phyloP scores from a whole-genome alignment of 2,888 invertebrate genomes.

The Gari tellinella region DNA sequence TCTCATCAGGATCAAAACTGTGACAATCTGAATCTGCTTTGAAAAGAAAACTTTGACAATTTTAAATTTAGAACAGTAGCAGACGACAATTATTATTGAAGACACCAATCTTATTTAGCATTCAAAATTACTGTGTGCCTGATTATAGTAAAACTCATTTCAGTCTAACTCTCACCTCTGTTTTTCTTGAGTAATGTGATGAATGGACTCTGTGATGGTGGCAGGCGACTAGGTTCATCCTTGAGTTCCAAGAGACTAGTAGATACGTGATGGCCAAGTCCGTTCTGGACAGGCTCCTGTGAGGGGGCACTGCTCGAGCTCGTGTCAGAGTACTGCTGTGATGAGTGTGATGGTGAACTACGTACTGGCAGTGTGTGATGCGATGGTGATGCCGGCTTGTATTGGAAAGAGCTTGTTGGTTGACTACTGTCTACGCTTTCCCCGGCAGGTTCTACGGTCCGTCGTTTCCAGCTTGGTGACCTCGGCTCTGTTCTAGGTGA shows the following conservation, averaged over 20 bases:
- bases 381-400: constrained; percentile 31
- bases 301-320: constrained; percentile 12
- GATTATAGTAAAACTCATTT: no score
- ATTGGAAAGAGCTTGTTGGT: constrained; percentile 53
- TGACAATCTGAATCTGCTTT: no score
- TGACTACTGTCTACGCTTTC: constrained; percentile 8
- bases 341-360: constrained; percentile 5
- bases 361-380: constrained; percentile 22
- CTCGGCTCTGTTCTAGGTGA: constrained; percentile 40
- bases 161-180: constrained; percentile 89
- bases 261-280: constrained; percentile 43
- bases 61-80: no score
- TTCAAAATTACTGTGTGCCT: no score
- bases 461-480: constrained; percentile 44
- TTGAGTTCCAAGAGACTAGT: constrained; percentile 49
- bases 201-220: constrained; percentile 93
- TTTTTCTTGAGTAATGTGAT: constrained; percentile 94
- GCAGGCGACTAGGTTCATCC: constrained; percentile 85
- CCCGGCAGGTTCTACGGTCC: background rate
- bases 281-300: constrained; percentile 16
- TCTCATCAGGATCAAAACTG: no score
- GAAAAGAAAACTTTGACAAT: no score
- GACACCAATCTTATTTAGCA: no score
- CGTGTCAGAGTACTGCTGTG: constrained; percentile 4
- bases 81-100: no score